phyloP scores from a whole-genome alignment of 2,888 invertebrate species.

The Ernsta delagoae region DNA sequence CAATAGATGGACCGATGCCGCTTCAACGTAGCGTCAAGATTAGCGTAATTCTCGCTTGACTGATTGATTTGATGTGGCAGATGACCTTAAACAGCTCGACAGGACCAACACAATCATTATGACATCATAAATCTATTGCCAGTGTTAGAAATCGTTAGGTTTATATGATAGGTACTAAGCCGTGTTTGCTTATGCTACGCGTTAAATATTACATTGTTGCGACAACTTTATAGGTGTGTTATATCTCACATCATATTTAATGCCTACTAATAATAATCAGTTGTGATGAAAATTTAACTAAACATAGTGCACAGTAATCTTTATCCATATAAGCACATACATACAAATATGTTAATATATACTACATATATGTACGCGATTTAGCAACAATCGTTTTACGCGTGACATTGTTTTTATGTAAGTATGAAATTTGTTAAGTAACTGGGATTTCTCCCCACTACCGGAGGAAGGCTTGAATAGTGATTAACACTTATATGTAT shows the following conservation, averaged over 20 bases:
- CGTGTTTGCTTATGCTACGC: conserved; percentile 9
- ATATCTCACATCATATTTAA: conserved; percentile 1
- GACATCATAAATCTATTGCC: conserved; percentile 50
- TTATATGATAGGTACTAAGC: neutral
- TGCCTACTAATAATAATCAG: neutral
- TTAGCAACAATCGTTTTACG: no score
- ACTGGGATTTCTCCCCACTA: no score
- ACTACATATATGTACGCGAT: no score
- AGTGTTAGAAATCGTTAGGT: conserved; percentile 29
- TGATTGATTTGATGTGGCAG: conserved; percentile 66
- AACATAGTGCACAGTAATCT: neutral
- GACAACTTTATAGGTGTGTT: neutral
- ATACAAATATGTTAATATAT: no score
- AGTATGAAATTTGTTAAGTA: no score
- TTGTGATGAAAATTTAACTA: neutral
- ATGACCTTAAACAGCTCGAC: conserved; percentile 53
- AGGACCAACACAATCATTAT: conserved; percentile 40
- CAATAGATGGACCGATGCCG: conserved; percentile 19
- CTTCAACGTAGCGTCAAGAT: conserved; percentile 32
- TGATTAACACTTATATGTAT: no score
- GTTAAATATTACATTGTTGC: conserved; percentile 6
- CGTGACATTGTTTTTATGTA: no score
- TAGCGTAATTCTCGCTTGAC: conserved; percentile 54
- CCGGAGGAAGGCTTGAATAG: no score
- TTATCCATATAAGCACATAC: no score